Conservation (phyloP, 2,113 vertebrate genomes). For the Progne subis region DNA sequence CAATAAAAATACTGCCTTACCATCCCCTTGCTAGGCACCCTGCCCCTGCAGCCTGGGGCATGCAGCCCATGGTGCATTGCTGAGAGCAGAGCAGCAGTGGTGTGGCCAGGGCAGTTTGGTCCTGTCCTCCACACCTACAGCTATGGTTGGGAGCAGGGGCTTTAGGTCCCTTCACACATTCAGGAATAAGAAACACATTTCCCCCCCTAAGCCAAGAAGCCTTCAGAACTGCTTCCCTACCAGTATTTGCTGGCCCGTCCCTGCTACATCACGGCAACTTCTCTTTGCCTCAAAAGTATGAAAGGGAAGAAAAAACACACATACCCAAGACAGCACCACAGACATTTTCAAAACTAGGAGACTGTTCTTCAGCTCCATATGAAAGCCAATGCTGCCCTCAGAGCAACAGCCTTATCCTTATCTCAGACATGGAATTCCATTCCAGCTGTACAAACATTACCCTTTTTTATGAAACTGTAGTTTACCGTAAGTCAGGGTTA, state of each 20-base stretch:
- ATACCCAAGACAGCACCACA: not conserved
- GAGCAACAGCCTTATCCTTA: not conserved
- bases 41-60: fast-evolving
- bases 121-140: not conserved
- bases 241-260: not conserved
- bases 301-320: not conserved
- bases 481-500: not conserved
- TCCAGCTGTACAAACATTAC: not conserved
- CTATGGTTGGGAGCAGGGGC: fast-evolving
- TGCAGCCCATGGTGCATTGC: fast-evolving
- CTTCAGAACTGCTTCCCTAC: not conserved
- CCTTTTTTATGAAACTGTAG: not conserved
- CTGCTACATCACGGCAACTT: not conserved
- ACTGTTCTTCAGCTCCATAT: not conserved
- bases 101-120: no score
- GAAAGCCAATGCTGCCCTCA: not conserved
- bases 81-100: not conserved
- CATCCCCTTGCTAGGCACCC: not conserved
- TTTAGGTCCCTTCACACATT: fast-evolving
- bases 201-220: fast-evolving
- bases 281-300: not conserved
- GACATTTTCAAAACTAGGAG: not conserved
- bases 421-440: not conserved
- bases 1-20: not conserved
- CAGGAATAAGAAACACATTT: not conserved